Conservation (phyloP, 2,113 vertebrate species). For the Pundamilia nyererei region DNA sequence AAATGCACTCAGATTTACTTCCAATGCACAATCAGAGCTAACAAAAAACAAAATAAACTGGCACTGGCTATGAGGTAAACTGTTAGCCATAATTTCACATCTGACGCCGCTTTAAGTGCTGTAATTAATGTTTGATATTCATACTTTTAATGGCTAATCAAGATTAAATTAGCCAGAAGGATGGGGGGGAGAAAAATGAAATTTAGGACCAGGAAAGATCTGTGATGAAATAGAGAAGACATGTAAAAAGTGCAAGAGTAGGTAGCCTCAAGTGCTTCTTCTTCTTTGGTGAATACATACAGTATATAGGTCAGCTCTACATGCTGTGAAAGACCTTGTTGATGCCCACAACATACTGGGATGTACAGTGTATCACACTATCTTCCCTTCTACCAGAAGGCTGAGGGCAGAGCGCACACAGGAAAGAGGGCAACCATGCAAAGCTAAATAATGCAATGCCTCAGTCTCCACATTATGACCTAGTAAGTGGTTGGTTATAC, state of each 20-base stretch:
- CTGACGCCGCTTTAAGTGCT: background rate
- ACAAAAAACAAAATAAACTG: background rate
- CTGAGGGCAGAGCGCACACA: slow-evolving; percentile 36
- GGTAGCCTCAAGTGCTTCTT: background rate
- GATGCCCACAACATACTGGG: background rate
- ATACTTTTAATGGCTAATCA: background rate
- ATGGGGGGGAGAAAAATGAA: background rate
- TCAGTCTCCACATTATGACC: slow-evolving; percentile 66
- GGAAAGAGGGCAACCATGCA: slow-evolving; percentile 59
- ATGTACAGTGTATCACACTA: background rate
- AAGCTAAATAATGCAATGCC: slow-evolving; percentile 68
- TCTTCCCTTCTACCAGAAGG: slow-evolving; percentile 47
- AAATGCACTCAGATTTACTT: background rate
- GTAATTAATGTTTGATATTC: background rate
- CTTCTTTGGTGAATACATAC: background rate
- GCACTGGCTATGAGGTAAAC: background rate
- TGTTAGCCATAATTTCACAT: background rate
- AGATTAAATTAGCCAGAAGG: background rate
- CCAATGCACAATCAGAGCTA: background rate
- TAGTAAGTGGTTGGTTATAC: slow-evolving; percentile 62
- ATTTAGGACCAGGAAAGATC: background rate
- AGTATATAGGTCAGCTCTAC: slow-evolving; percentile 32
- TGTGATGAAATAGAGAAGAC: background rate
- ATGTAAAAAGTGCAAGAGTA: background rate
- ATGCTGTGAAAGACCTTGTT: background rate